These are phyloP conservation scores for Mus caroli DNA, from an alignment of 2,797 vertebrate species.

Conservation along the genomic window DNA sequence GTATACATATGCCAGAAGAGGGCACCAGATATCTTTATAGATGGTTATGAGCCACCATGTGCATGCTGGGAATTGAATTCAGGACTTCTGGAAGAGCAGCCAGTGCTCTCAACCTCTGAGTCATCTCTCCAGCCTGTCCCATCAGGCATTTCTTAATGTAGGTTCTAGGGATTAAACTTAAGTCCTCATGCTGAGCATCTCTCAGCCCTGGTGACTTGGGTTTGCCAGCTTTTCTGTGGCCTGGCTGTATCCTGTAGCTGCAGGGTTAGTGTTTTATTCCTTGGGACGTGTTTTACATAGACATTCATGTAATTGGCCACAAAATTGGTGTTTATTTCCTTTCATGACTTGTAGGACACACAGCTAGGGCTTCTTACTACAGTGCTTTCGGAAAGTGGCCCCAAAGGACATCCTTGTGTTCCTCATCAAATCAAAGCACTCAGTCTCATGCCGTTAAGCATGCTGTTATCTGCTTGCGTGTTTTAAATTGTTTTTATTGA, in stretches of 20 bases:
- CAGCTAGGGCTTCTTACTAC: neutral
- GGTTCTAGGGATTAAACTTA: neutral
- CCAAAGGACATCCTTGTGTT: neutral
- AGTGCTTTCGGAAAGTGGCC: neutral
- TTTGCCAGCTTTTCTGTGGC: neutral
- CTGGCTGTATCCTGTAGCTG: neutral
- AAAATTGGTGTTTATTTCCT: neutral
- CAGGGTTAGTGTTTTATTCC: neutral
- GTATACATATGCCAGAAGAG: neutral
- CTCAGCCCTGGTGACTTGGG: neutral
- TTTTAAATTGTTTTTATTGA: neutral
- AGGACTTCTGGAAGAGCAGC: neutral
- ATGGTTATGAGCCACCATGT: neutral
- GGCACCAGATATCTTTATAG: neutral
- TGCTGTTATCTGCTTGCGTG: neutral
- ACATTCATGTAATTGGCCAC: too few species aligned
- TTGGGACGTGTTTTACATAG: neutral
- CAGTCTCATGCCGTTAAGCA: neutral
- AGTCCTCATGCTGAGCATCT: neutral
- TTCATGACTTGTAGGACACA: neutral
- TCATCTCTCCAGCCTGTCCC: neutral
- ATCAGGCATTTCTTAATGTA: neutral
- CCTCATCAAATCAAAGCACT: neutral
- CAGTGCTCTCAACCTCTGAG: neutral
- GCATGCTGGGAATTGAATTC: neutral